Evolutionary conservation across 1,140 invertebrate genomes (phyloP), one percentile per base, ranked within the genome.

Genomic region (Brachionus manjavacas): DNA sequence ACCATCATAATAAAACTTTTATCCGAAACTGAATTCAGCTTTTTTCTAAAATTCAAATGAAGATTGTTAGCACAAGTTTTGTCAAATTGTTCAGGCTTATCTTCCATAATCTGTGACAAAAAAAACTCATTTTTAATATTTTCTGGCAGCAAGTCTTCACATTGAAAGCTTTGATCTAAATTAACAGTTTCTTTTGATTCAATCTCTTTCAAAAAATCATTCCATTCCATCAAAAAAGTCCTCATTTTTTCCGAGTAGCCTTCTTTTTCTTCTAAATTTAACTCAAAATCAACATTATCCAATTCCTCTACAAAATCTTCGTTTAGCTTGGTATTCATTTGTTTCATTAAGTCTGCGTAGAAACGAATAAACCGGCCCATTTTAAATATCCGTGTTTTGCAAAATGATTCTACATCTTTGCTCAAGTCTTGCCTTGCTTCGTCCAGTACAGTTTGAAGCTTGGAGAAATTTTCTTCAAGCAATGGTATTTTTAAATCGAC

Each of bases 281-380:
- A 9, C 28, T 80, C 78, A 55, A 16, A 80, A 41, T 74, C 78
- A 55, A 80, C 14, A 80, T 80, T 64, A 1, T 80, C 78, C 7
- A 80, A 25, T 41, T 60, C 79, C 12, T 81, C 49, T 2, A 43
- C 1, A 23, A 81, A 20, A 35, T 81, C 79, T 41, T 64, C 49
- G 35, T 64, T 68, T 9, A 64, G 12, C 16, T 64, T 60, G 23
- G 31, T 46, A 9, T 81, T 25, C 16, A 66, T 20, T 39, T 39
- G 28, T 39, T 64, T 20, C 79, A 81, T 81, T 25, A 81, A 35
- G 9, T 81, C 79, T 41, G 64, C 55, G 39, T 81, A 81, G 12
- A 64, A 12, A 8, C 79, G 49, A 64, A 81, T 81, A 46, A 81
- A 81, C 16, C 64, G 16, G 2, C 79, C 79, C 79, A 81, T 64